Evolutionary conservation across 2,797 vertebrate genomes (phyloP).

Genomic region (Echeneis naucrates): DNA sequence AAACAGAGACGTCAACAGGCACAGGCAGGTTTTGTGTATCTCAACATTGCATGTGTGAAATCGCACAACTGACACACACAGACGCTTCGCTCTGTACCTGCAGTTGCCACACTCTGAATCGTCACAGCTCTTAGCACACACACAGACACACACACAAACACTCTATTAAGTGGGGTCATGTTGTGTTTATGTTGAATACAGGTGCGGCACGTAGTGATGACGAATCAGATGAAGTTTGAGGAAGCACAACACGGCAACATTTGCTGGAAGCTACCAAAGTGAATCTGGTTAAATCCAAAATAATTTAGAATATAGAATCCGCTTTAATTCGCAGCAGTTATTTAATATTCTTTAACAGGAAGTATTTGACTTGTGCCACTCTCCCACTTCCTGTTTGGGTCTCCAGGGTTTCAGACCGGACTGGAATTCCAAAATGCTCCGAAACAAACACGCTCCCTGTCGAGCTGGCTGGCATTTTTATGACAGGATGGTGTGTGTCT

Average conservation of each 20-base stretch:
- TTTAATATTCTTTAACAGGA: constrained; percentile 29
- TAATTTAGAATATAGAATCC: too few species aligned
- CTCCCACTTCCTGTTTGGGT: constrained; percentile 60
- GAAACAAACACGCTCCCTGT: constrained; percentile 68
- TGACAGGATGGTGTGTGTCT: constrained; percentile 69
- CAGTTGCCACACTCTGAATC: constrained; percentile 12
- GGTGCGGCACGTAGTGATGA: background rate
- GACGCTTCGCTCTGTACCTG: constrained; percentile 4
- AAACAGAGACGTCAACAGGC: constrained; percentile 15
- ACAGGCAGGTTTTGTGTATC: constrained; percentile 27
- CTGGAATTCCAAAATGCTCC: constrained; percentile 57
- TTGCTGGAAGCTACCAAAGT: too few species aligned
- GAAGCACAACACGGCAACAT: accelerated
- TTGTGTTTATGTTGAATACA: constrained; percentile 39
- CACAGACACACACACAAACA: constrained; percentile 22
- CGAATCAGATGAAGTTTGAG: constrained; percentile 35
- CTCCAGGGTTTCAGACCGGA: constrained; percentile 45
- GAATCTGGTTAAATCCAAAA: too few species aligned
- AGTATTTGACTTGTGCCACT: constrained; percentile 56
- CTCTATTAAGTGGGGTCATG: constrained; percentile 42
- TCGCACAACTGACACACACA: constrained; percentile 10
- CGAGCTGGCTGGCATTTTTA: constrained; percentile 72
- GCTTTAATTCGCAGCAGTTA: constrained; percentile 1
- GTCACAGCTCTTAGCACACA: background rate
- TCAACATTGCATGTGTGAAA: background rate